Evolutionary conservation across 2,888 invertebrate genomes (phyloP).

Genomic region (Perdita meconis): DNA sequence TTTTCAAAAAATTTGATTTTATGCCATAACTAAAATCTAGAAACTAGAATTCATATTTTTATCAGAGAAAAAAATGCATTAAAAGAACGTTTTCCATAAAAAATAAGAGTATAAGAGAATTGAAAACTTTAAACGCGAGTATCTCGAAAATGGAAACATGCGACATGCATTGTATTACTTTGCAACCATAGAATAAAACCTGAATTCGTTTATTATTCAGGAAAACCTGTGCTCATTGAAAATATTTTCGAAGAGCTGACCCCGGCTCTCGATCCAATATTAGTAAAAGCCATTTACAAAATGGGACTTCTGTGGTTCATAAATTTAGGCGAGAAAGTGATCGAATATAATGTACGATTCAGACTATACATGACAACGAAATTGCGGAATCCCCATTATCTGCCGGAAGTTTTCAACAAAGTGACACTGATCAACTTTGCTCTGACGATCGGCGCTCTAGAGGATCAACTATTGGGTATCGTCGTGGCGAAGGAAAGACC

Average conservation of each 20-base stretch:
- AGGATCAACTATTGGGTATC: conserved; percentile 87
- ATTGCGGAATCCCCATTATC: conserved; percentile 86
- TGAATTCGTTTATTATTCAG: no score
- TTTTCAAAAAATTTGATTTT: no score
- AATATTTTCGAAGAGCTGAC: conserved; percentile 86
- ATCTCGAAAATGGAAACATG: no score
- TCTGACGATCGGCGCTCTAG: conserved; percentile 86
- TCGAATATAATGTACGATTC: conserved; percentile 86
- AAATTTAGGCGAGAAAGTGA: conserved; percentile 85
- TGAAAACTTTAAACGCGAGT: no score
- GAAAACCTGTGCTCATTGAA: conserved; percentile 89
- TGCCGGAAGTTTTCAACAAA: conserved; percentile 87
- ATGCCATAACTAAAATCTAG: no score
- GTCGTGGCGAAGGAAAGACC: conserved; percentile 88
- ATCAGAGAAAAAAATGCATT: no score
- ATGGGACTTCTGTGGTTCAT: conserved; percentile 85
- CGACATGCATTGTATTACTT: no score
- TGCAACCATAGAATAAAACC: no score
- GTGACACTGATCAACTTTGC: conserved; percentile 88
- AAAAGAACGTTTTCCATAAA: no score
- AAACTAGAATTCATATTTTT: no score
- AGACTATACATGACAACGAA: conserved; percentile 85
- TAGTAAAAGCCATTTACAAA: conserved; percentile 85
- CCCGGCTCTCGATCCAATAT: conserved; percentile 86
- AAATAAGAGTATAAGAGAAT: no score